Evolutionary conservation across 2,888 invertebrate species (phyloP).

Genomic region (Ophion obscuratus): DNA sequence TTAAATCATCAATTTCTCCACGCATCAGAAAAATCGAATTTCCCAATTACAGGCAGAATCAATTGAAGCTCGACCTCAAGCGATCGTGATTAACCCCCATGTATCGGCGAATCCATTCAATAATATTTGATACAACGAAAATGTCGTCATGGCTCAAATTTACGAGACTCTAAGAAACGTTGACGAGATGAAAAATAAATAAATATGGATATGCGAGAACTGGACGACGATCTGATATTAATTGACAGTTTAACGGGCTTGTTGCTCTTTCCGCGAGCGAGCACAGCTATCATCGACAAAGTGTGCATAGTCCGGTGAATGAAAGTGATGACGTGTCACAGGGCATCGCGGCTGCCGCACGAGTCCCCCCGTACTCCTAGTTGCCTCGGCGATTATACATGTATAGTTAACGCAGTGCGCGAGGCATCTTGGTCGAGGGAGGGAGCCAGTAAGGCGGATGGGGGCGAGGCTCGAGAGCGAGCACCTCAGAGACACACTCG

Average conservation of each 20-base stretch:
- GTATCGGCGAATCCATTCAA: no score
- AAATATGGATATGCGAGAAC: no score
- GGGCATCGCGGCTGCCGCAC: constrained; percentile 6
- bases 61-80: no score
- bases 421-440: neutral
- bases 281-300: constrained; percentile 40
- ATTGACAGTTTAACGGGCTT: neutral
- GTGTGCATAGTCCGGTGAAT: constrained; percentile 40
- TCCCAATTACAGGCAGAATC: no score
- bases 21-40: no score
- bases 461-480: neutral
- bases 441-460: neutral
- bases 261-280: neutral
- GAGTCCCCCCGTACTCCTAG: neutral
- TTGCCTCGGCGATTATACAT: constrained; percentile 5
- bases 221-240: neutral
- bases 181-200: no score
- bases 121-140: no score
- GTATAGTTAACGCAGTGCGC: neutral
- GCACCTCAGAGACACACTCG: constrained; percentile 39
- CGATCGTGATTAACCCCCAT: no score
- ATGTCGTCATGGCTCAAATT: no score
- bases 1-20: no score
- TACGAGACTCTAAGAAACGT: no score
- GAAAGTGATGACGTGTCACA: constrained; percentile 53